phyloP scores from a whole-genome alignment of 2,888 invertebrate species.

The Peribatodes rhomboidaria region DNA sequence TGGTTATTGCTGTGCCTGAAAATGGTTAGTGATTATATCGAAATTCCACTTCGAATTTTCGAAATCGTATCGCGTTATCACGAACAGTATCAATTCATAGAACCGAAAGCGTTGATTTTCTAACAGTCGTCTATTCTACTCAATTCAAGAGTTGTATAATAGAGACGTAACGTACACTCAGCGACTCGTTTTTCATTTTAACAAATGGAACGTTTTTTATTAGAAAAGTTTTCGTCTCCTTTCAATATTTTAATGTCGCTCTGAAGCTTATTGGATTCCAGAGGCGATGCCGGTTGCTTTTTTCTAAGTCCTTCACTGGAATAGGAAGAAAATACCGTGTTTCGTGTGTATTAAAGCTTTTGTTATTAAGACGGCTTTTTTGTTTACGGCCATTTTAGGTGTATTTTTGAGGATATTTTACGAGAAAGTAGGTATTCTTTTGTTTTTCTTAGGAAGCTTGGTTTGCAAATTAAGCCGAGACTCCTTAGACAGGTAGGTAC shows the following conservation, averaged over 20 bases:
- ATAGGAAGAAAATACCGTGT: conserved; percentile 26
- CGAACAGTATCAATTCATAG: neutral
- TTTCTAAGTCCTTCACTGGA: conserved; percentile 28
- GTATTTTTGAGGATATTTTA: conserved; percentile 10
- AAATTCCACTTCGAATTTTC: too few relatives aligned
- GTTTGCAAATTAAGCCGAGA: neutral
- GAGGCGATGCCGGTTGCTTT: conserved; percentile 32
- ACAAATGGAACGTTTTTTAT: conserved; percentile 73
- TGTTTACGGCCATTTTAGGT: conserved; percentile 15
- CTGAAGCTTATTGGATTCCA: conserved; percentile 66
- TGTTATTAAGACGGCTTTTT: conserved; percentile 27
- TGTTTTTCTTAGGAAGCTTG: neutral
- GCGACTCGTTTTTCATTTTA: conserved; percentile 69
- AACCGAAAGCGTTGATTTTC: neutral
- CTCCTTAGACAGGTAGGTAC: too few relatives aligned
- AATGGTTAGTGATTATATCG: too few relatives aligned
- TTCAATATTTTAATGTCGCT: conserved; percentile 69
- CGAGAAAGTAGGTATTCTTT: neutral
- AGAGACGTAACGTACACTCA: conserved; percentile 41
- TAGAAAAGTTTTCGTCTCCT: conserved; percentile 70
- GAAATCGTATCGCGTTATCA: neutral
- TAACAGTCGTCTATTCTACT: neutral
- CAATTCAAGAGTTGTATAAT: conserved; percentile 20
- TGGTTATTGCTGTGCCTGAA: too few relatives aligned
- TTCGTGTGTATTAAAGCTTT: conserved; percentile 28